phyloP scores from a whole-genome alignment of 2,888 invertebrate genomes.

The Therioaphis trifolii region DNA sequence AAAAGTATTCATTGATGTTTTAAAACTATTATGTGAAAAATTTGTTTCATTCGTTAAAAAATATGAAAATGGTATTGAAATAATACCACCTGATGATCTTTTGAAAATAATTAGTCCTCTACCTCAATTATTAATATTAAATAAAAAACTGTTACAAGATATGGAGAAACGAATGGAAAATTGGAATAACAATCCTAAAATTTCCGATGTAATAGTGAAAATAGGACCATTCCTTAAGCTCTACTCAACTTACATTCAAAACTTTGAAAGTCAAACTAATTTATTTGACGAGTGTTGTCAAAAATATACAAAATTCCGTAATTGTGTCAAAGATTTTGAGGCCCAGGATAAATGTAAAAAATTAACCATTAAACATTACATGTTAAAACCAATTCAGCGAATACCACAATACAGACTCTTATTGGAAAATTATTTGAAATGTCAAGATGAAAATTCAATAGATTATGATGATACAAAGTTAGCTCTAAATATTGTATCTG shows the following conservation, averaged over 20 bases:
- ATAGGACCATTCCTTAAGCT: slow-evolving; percentile 74
- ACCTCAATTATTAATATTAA: slow-evolving; percentile 71
- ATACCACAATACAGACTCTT: slow-evolving; percentile 76
- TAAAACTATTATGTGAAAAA: slow-evolving; percentile 71
- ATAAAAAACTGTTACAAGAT: slow-evolving; percentile 71
- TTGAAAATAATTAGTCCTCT: slow-evolving; percentile 71
- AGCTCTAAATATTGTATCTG: slow-evolving; percentile 72
- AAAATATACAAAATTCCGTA: slow-evolving; percentile 71
- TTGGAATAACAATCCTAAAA: slow-evolving; percentile 70
- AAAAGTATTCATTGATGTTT: slow-evolving; percentile 72
- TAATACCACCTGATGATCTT: slow-evolving; percentile 68
- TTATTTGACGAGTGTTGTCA: slow-evolving; percentile 71
- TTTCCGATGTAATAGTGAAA: slow-evolving; percentile 73
- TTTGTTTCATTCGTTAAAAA: slow-evolving; percentile 69
- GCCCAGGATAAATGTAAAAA: slow-evolving; percentile 70
- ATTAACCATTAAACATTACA: slow-evolving; percentile 74
- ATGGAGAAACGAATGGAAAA: slow-evolving; percentile 70
- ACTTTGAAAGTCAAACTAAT: slow-evolving; percentile 71
- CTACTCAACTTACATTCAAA: slow-evolving; percentile 72
- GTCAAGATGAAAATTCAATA: slow-evolving; percentile 70
- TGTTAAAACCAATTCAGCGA: slow-evolving; percentile 77
- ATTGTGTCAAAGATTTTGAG: slow-evolving; percentile 71
- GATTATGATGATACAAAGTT: slow-evolving; percentile 74
- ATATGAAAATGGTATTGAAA: slow-evolving; percentile 66
- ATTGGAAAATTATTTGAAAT: slow-evolving; percentile 74